Percentiles rank a stretch among this genome's conserved stretches.
Conservation (phyloP, 2,113 vertebrate species). For the Sialia sialis region DNA sequence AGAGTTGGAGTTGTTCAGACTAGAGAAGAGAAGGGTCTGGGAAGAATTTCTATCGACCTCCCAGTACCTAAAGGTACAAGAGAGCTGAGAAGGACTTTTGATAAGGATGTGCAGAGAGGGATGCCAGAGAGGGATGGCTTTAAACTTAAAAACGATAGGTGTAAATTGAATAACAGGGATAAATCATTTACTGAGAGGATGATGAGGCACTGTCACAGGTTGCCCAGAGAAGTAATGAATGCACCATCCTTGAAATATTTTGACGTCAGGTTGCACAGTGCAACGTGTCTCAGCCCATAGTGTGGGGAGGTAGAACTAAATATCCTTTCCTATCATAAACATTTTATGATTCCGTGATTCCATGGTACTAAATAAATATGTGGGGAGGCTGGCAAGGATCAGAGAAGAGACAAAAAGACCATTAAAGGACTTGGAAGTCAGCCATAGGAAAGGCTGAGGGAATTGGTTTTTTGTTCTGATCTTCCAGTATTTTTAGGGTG, state of each 20-base stretch:
- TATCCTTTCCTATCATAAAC: background rate
- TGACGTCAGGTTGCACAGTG: background rate
- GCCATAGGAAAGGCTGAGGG: background rate
- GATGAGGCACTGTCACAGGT: background rate
- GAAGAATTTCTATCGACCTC: background rate
- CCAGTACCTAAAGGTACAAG: background rate
- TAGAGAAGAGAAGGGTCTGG: background rate
- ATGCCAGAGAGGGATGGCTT: background rate
- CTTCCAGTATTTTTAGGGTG: background rate
- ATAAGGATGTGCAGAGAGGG: background rate
- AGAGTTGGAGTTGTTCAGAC: background rate
- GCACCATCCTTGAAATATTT: background rate
- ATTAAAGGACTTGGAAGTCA: background rate
- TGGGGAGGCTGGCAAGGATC: background rate
- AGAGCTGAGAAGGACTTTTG: background rate
- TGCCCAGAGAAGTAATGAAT: background rate
- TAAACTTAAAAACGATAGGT: background rate
- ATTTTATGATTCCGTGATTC: background rate
- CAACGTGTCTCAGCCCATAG: no score
- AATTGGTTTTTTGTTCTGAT: background rate
- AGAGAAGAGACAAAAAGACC: background rate
- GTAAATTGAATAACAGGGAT: background rate
- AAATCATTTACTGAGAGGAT: background rate
- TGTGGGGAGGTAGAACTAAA: fast-evolving
- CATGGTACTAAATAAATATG: background rate